Evolutionary conservation across 2,888 invertebrate species (phyloP), one percentile per base, ranked within the genome.

Genomic region (Elegia similella): DNA sequence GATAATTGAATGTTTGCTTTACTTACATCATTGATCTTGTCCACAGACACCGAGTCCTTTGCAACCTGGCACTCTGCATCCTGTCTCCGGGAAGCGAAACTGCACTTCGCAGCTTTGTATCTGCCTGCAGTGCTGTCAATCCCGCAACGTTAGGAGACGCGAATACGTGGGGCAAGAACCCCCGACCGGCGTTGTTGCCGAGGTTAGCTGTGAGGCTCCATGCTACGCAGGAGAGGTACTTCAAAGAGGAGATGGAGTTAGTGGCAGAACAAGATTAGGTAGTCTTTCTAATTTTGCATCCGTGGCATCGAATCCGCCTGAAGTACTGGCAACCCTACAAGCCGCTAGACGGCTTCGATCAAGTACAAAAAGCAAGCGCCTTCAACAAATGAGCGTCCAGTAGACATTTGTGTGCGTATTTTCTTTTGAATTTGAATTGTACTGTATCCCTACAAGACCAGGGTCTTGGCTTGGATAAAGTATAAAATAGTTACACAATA

Each of bases 11-110:
- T 23, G 23, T 5, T 23, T 23, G 23, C 23, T 23, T 23, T 23
- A 23, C 23, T 23, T 23, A 23, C 23, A 23, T 23, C 23, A 3
- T 5, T 23, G 23, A 3, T 23, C 43, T 2, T 12, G 2, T 43
- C 63, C 60, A 0, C 75, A 90, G 90, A 5, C 87, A 84, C 62
- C 84, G 87, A 1, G 60, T 81, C 0, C 76, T 90, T 6, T 78
- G 83, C 59, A 81, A 81, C 6, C 70, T 84, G 55, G 84, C 83
- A 0, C 76, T 72, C n/a, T 86, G 82, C 69, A 59, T 84, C 1
- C 57, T 81, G 0, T 55, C 67, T 0, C 76, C 82, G 0, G 48
- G 48, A 52, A 68, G 71, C 1, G 73, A 75, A 1, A 47, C 53
- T 1, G 42, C 70, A 0, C 53, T 64, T 0, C 73, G 72, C 0